Conservation (phyloP, 2,888 invertebrate species). For the Xestia c-nigrum region DNA sequence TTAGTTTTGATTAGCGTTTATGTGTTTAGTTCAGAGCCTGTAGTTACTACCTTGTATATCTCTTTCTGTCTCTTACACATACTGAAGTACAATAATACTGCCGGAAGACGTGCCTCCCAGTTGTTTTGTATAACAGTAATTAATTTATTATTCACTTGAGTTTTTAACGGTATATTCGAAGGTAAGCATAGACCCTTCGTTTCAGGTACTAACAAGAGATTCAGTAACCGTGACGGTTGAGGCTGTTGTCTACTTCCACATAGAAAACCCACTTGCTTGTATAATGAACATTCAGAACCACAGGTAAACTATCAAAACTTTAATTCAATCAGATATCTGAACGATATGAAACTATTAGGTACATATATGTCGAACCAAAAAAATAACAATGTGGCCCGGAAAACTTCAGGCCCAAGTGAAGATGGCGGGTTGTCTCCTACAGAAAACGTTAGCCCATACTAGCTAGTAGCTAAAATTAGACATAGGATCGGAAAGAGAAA, state of each 20-base stretch:
- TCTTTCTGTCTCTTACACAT: neutral
- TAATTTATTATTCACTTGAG: neutral
- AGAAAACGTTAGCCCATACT: neutral
- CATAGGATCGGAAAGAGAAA: neutral
- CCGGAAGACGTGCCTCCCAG: neutral
- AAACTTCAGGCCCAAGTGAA: neutral
- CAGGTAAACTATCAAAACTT: conserved; percentile 66
- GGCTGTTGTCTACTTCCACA: conserved; percentile 94
- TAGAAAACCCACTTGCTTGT: conserved; percentile 92
- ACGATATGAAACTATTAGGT: neutral
- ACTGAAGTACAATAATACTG: neutral
- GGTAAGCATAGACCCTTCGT: conserved; percentile 12
- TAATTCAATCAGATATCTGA: neutral
- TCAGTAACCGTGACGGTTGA: conserved; percentile 98
- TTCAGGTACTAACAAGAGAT: conserved; percentile 93
- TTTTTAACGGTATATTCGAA: neutral
- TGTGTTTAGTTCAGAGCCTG: neutral
- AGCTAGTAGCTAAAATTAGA: neutral
- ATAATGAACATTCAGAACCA: conserved; percentile 86
- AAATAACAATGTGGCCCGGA: neutral
- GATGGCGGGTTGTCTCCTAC: neutral
- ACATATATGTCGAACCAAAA: neutral
- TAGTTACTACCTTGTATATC: neutral
- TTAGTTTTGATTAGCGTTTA: neutral
- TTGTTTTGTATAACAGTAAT: neutral